Percentiles rank a stretch among this genome's conserved stretches.
These are phyloP conservation scores for Ceratosolen fusciceps DNA, from an alignment of 1,140 invertebrate species.

Conservation along the genomic window DNA sequence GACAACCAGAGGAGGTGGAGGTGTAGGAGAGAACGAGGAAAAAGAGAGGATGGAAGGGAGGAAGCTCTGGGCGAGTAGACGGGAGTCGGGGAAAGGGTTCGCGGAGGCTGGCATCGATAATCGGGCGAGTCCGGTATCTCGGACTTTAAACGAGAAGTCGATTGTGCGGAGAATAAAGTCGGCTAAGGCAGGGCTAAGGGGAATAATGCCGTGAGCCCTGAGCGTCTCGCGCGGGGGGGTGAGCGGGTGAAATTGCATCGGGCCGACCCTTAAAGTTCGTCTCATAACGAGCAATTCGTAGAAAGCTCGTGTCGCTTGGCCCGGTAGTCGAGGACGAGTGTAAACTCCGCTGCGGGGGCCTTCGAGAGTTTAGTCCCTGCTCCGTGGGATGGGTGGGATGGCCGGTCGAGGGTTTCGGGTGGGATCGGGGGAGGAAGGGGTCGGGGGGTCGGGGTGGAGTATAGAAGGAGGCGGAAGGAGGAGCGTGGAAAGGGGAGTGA, in stretches of 20 bases:
- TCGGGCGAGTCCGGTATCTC: not conserved
- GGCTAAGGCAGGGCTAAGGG: constrained; percentile 20
- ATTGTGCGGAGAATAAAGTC: not conserved
- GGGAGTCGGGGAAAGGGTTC: too few species aligned
- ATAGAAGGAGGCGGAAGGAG: constrained; percentile 35
- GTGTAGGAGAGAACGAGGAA: too few species aligned
- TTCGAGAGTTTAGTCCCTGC: constrained; percentile 70
- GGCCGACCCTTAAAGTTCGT: constrained; percentile 41
- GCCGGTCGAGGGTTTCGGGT: constrained; percentile 55
- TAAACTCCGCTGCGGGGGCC: constrained; percentile 60
- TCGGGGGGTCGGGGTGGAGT: constrained; percentile 42
- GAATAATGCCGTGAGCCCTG: constrained; percentile 53
- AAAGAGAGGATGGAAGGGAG: too few species aligned
- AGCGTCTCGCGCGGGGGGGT: not conserved
- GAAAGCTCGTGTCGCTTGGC: constrained; percentile 21
- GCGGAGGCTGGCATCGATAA: not conserved
- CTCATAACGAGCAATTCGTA: constrained; percentile 57
- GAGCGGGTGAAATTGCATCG: constrained; percentile 28
- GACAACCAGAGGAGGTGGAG: too few species aligned
- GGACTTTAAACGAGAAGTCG: not conserved
- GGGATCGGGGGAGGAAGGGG: constrained; percentile 14
- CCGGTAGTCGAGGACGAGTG: constrained; percentile 52
- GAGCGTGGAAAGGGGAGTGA: constrained; percentile 35
- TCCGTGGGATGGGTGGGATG: constrained; percentile 62
- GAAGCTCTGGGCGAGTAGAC: too few species aligned